Percentiles rank a stretch among this genome's conserved stretches.
phyloP scores from a whole-genome alignment of 2,113 vertebrate genomes.

The Ardeotis arabs region DNA sequence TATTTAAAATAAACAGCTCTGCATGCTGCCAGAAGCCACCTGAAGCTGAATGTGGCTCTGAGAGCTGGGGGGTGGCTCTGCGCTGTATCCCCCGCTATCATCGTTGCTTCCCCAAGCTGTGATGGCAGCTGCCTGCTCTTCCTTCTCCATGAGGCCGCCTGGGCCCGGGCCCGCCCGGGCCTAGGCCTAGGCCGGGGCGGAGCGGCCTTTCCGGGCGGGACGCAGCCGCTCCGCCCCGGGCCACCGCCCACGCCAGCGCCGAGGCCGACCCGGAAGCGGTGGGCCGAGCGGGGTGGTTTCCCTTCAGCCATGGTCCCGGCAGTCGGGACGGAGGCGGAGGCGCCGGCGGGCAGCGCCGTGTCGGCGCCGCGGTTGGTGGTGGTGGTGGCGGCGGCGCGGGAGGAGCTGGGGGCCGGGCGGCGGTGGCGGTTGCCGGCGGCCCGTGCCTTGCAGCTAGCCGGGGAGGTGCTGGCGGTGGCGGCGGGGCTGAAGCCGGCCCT shows the following conservation, averaged over 20 bases:
- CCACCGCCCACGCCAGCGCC: neutral
- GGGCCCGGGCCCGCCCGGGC: too few species aligned
- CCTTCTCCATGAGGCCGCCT: neutral
- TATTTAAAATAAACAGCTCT: neutral
- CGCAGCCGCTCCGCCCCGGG: neutral
- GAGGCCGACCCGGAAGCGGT: neutral
- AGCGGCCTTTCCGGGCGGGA: neutral
- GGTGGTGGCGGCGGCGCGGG: constrained; percentile 76
- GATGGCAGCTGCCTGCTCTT: too few species aligned
- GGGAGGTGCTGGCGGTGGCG: constrained; percentile 83
- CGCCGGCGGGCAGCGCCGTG: too few species aligned
- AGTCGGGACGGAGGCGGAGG: neutral
- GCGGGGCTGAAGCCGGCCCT: constrained; percentile 85
- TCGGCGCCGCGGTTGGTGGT: constrained; percentile 48
- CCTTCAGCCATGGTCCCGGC: neutral
- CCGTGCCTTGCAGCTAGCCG: constrained; percentile 71
- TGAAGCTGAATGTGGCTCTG: neutral
- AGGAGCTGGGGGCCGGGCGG: constrained; percentile 65
- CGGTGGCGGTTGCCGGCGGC: neutral
- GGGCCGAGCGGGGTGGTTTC: neutral
- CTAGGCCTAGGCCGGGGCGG: neutral
- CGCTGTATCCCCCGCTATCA: too few species aligned
- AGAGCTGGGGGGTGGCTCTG: fast-evolving
- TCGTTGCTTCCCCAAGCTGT: neutral
- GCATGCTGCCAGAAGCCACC: fast-evolving